Conservation (phyloP, 1,140 invertebrate genomes). For the Ditylenchus dipsaci region DNA sequence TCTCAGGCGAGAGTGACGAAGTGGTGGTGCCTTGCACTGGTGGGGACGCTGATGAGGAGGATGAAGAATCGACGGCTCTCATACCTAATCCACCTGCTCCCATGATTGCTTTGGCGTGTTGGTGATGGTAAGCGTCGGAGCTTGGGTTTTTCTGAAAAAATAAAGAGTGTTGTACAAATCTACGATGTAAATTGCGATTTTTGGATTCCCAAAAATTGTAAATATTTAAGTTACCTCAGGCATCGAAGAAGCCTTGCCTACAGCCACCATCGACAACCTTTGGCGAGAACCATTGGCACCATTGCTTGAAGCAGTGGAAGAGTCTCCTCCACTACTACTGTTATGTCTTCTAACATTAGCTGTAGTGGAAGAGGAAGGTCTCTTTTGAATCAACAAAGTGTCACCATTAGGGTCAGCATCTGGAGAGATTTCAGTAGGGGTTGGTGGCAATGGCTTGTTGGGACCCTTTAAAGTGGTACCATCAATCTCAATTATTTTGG, state of each 20-base stretch:
- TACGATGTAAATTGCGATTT: background rate
- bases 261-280: slow-evolving; percentile 31
- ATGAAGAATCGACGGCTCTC: slow-evolving; percentile 15
- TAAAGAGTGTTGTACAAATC: background rate
- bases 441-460: slow-evolving; percentile 83
- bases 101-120: background rate
- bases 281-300: slow-evolving; percentile 16
- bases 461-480: slow-evolving; percentile 61
- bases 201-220: background rate
- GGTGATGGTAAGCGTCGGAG: background rate
- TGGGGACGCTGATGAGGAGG: slow-evolving; percentile 22
- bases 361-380: background rate
- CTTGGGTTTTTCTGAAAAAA: background rate
- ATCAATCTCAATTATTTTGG: slow-evolving; percentile 57
- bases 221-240: slow-evolving; percentile 42
- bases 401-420: slow-evolving; percentile 53
- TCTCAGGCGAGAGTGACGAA: slow-evolving; percentile 3
- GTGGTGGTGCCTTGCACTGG: slow-evolving; percentile 16
- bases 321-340: slow-evolving; percentile 23
- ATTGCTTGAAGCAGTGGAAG: slow-evolving; percentile 7
- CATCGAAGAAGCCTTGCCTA: slow-evolving; percentile 44
- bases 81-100: background rate
- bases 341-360: slow-evolving; percentile 16
- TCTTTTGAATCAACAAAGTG: slow-evolving; percentile 2
- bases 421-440: slow-evolving; percentile 63